Evolutionary conservation across 1,140 invertebrate genomes (phyloP).

Genomic region (Oreohelix idahoensis): DNA sequence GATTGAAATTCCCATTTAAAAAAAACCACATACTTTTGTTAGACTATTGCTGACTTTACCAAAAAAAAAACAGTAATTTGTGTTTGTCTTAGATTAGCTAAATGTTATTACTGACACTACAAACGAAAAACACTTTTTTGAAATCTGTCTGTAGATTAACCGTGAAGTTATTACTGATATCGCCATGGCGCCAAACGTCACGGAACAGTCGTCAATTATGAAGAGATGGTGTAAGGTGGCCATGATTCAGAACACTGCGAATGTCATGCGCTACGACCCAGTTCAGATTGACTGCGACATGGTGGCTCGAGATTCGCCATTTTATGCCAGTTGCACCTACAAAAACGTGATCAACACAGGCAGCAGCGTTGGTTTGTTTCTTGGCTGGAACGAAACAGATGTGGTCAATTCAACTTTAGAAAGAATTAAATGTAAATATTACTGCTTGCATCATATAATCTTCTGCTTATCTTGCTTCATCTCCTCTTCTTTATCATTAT

Average conservation of each 20-base stretch:
- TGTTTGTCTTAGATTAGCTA: too few relatives aligned
- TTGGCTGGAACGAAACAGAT: slow-evolving; percentile 21
- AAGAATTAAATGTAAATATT: not conserved
- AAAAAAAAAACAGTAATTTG: too few relatives aligned
- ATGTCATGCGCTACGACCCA: slow-evolving; percentile 20
- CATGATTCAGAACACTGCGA: not conserved
- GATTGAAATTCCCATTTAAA: too few relatives aligned
- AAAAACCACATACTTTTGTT: too few relatives aligned
- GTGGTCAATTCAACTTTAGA: not conserved
- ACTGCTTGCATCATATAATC: too few relatives aligned
- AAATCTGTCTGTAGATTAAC: slow-evolving; percentile 39
- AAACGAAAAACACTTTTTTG: too few relatives aligned
- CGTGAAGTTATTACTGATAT: slow-evolving; percentile 44
- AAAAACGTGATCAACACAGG: not conserved
- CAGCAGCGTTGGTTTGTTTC: not conserved
- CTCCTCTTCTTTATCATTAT: too few relatives aligned
- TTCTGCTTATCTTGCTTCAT: too few relatives aligned
- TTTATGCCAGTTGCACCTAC: slow-evolving; percentile 28
- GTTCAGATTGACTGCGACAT: slow-evolving; percentile 2
- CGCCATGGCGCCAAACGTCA: slow-evolving; percentile 32
- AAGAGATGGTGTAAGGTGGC: slow-evolving; percentile 39
- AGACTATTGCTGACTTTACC: too few relatives aligned
- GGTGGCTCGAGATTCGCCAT: slow-evolving; percentile 12
- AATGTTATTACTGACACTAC: too few relatives aligned
- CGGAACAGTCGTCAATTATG: slow-evolving; percentile 16